Conservation (phyloP, 2,888 invertebrate genomes). For the Alentia gelatinosa region DNA sequence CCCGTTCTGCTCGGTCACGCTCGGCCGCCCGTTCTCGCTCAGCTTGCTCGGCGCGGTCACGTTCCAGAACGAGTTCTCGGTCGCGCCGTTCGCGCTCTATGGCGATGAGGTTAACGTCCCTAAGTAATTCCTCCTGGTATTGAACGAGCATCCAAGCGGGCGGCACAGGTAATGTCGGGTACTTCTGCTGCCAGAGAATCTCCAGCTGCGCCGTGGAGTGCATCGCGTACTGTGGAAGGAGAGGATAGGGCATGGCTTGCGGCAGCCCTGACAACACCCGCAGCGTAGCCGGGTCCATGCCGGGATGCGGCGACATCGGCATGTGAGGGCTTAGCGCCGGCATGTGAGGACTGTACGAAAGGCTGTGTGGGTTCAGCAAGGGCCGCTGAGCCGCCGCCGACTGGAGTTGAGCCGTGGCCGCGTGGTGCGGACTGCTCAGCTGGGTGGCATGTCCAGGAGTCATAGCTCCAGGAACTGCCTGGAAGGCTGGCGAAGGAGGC, state of each 20-base stretch:
- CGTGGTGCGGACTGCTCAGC: background rate
- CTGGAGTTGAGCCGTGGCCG: background rate
- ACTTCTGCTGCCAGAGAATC: conserved; percentile 79
- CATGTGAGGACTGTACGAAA: background rate
- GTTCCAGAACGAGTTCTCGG: conserved; percentile 38
- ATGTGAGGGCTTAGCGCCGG: background rate
- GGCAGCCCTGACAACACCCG: background rate
- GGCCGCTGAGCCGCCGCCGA: background rate
- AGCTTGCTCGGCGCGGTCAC: conserved; percentile 68
- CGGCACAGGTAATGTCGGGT: conserved; percentile 74
- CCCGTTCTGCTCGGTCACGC: conserved; percentile 40
- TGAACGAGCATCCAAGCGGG: conserved; percentile 76
- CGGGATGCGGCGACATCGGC: background rate
- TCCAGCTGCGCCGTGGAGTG: conserved; percentile 73
- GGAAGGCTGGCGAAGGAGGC: background rate
- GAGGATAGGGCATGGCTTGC: background rate
- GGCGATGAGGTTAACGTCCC: conserved; percentile 66
- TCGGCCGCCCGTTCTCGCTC: conserved; percentile 66
- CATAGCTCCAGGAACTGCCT: background rate
- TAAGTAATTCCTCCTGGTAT: conserved; percentile 74
- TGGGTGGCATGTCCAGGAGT: background rate
- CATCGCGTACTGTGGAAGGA: conserved; percentile 14
- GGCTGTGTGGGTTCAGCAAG: conserved; percentile 3
- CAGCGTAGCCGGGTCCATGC: background rate
- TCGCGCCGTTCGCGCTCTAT: conserved; percentile 57